Conservation (phyloP, 2,888 invertebrate genomes). For the Selenia dentaria region DNA sequence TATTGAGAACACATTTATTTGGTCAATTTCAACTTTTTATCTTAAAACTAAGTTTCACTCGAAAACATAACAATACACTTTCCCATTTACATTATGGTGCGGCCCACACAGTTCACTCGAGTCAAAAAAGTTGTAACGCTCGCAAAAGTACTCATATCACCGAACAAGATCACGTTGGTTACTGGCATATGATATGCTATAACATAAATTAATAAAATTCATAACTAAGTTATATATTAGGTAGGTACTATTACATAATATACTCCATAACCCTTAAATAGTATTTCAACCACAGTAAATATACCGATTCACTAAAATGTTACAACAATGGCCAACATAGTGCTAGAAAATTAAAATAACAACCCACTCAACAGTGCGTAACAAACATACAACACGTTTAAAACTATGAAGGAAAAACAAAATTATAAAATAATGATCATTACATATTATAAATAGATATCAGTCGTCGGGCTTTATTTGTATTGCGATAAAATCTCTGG, state of each 20-base stretch:
- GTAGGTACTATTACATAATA: slow-evolving; percentile 46
- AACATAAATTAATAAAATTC: slow-evolving; percentile 60
- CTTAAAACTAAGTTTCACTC: slow-evolving; percentile 76
- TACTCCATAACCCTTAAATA: slow-evolving; percentile 74
- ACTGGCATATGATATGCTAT: slow-evolving; percentile 77
- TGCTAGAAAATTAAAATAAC: slow-evolving; percentile 67
- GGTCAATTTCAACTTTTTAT: slow-evolving; percentile 77
- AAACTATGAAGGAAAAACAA: slow-evolving; percentile 31
- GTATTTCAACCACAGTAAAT: slow-evolving; percentile 66
- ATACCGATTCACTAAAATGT: slow-evolving; percentile 55
- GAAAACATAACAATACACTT: slow-evolving; percentile 59
- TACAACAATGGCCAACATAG: slow-evolving; percentile 74
- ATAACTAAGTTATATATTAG: slow-evolving; percentile 36
- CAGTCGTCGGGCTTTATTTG: slow-evolving; percentile 36
- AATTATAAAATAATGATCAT: slow-evolving; percentile 30
- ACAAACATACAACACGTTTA: slow-evolving; percentile 59
- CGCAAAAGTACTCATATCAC: slow-evolving; percentile 69
- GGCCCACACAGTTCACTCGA: slow-evolving; percentile 46
- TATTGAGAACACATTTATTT: slow-evolving; percentile 84
- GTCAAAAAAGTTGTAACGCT: slow-evolving; percentile 35
- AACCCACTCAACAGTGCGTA: slow-evolving; percentile 73
- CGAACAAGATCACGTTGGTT: slow-evolving; percentile 79
- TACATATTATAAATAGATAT: slow-evolving; percentile 33
- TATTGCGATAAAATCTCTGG: slow-evolving; percentile 38
- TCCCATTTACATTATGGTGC: slow-evolving; percentile 54